A percentile compares a stretch with the other conserved stretches of the same genome.
These are phyloP conservation scores for Xiphorhynchus elegans DNA, from an alignment of 2,113 vertebrate genomes.

Conservation along the genomic window DNA sequence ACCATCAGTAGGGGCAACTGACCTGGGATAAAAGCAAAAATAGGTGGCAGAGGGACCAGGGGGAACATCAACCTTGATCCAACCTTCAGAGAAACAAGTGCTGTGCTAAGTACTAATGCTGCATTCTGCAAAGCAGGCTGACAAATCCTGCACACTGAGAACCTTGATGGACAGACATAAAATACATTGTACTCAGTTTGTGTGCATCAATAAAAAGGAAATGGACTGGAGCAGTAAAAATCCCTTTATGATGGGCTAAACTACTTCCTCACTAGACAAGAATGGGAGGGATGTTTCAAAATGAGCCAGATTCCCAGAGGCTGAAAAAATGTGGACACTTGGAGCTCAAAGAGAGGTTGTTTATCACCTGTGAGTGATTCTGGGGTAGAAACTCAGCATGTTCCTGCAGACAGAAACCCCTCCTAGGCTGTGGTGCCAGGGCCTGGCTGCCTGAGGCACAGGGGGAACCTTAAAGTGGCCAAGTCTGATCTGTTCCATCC, in stretches of 20 bases:
- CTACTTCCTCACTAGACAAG: background rate
- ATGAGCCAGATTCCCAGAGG: background rate
- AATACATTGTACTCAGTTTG: background rate
- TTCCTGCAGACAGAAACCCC: background rate
- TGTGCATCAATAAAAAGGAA: background rate
- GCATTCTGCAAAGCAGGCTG: background rate
- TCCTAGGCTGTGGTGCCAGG: background rate
- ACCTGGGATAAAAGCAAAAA: background rate
- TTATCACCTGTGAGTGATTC: background rate
- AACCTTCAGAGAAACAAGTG: background rate
- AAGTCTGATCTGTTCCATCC: background rate
- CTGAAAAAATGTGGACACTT: background rate
- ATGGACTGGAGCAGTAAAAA: background rate
- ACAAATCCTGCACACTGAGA: background rate
- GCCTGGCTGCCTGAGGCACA: accelerated
- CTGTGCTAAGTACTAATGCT: background rate
- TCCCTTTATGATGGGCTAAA: background rate
- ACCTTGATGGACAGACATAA: background rate
- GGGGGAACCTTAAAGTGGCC: background rate
- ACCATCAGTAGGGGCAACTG: background rate
- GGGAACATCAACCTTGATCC: background rate
- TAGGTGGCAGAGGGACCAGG: no score
- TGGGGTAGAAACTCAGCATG: background rate
- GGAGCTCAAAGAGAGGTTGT: background rate
- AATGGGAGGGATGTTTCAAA: background rate